phyloP scores from a whole-genome alignment of 2,888 invertebrate genomes.

The Lycaena phlaeas region DNA sequence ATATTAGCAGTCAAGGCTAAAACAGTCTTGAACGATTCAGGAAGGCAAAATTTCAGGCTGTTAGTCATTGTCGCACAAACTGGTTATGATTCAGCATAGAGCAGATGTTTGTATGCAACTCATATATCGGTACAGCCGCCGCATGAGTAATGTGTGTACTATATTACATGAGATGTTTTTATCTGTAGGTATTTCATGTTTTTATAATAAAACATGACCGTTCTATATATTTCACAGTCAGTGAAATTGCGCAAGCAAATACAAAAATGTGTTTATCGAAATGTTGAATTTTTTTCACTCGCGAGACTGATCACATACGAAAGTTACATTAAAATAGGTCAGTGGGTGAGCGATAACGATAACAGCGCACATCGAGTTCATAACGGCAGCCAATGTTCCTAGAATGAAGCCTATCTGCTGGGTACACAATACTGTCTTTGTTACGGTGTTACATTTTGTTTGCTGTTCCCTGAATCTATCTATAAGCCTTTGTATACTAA shows the following conservation, averaged over 20 bases:
- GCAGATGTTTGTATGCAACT: conserved; percentile 22
- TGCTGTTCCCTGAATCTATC: conserved; percentile 3
- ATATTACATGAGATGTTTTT: conserved; percentile 3
- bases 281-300: conserved; percentile 6
- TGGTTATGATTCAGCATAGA: conserved; percentile 22
- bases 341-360: conserved; percentile 20
- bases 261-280: conserved; percentile 4
- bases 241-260: background rate
- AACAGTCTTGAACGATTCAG: conserved; percentile 23
- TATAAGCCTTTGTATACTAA: background rate
- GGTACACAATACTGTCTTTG: conserved; percentile 37
- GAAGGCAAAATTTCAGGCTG: conserved; percentile 21
- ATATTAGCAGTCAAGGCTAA: conserved; percentile 40
- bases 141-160: conserved; percentile 17
- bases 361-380: conserved; percentile 16
- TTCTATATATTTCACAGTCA: background rate
- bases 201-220: background rate
- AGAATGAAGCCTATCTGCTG: conserved; percentile 40
- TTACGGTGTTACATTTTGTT: conserved; percentile 10
- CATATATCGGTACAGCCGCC: conserved; percentile 17
- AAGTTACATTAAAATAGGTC: conserved; percentile 20
- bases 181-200: conserved; percentile 2
- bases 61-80: conserved; percentile 17
- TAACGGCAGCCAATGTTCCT: conserved; percentile 32
- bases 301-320: background rate